phyloP scores from a whole-genome alignment of 2,113 vertebrate genomes.

The Bungarus multicinctus region DNA sequence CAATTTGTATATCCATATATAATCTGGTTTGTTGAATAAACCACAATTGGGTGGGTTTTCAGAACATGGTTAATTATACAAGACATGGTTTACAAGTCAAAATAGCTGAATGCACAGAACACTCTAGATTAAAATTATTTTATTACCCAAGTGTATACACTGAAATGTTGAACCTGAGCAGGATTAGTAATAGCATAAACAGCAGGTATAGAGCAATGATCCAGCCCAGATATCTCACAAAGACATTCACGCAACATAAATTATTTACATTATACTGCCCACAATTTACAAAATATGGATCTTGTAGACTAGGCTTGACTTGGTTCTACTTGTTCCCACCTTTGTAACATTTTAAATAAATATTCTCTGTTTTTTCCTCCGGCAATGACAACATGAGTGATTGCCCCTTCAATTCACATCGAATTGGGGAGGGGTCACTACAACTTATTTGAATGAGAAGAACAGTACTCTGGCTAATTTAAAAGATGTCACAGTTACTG shows the following conservation, averaged over 20 bases:
- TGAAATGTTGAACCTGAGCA: background rate
- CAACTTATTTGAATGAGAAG: background rate
- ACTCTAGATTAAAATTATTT: background rate
- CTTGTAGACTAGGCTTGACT: background rate
- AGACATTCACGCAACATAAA: background rate
- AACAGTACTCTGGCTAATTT: background rate
- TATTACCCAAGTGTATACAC: background rate
- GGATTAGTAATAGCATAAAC: background rate
- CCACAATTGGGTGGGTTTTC: background rate
- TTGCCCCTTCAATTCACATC: background rate
- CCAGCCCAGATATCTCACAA: background rate
- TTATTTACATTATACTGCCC: background rate
- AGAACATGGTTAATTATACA: background rate
- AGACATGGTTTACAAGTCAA: background rate
- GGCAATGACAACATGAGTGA: background rate
- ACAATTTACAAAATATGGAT: background rate
- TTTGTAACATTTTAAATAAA: background rate
- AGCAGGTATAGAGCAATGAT: background rate
- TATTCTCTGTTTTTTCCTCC: background rate
- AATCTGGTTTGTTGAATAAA: background rate
- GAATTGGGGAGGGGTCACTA: background rate
- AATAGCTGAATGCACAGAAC: background rate
- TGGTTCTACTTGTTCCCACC: background rate
- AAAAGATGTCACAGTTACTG: background rate
- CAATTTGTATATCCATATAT: background rate